These are phyloP conservation scores for Leptobrachium ailaonicum DNA, from an alignment of 2,113 vertebrate species.

Conservation along the genomic window DNA sequence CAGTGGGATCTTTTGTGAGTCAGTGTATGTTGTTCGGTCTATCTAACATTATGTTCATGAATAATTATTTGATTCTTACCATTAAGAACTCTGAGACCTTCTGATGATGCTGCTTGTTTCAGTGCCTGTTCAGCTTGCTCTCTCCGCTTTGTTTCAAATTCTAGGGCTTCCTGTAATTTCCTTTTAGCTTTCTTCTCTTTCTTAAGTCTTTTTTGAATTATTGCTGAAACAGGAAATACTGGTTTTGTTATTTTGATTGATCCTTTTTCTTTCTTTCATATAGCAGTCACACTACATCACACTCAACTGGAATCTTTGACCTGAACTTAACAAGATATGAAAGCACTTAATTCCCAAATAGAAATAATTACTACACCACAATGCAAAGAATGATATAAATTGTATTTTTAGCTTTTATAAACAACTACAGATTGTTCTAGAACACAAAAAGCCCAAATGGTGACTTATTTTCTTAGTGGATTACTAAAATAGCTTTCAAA, in stretches of 20 bases:
- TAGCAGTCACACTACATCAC: constrained; percentile 22
- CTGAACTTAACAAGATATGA: constrained; percentile 5
- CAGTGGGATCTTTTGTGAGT: no score
- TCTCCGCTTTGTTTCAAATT: constrained; percentile 95
- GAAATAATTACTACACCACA: not conserved
- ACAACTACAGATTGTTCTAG: not conserved
- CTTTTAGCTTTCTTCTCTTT: constrained; percentile 99
- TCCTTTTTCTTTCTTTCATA: not conserved
- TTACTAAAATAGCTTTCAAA: not conserved
- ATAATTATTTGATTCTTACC: constrained; percentile 64
- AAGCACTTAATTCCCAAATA: not conserved
- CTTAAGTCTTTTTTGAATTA: constrained; percentile 98
- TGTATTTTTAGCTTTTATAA: not conserved
- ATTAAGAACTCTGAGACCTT: constrained; percentile 92
- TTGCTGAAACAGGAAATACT: constrained; percentile 70
- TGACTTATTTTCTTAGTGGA: not conserved
- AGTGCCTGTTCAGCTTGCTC: constrained; percentile 93
- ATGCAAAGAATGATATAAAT: not conserved
- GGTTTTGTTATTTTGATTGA: constrained; percentile 1
- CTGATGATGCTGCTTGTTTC: constrained; percentile 93
- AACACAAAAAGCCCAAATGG: not conserved
- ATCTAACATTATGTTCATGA: no score
- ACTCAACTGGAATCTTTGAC: not conserved
- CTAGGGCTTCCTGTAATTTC: constrained; percentile 98
- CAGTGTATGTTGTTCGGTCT: no score